Evolutionary conservation across 2,888 invertebrate species (phyloP).

Genomic region (Torymus aiolomorphi): DNA sequence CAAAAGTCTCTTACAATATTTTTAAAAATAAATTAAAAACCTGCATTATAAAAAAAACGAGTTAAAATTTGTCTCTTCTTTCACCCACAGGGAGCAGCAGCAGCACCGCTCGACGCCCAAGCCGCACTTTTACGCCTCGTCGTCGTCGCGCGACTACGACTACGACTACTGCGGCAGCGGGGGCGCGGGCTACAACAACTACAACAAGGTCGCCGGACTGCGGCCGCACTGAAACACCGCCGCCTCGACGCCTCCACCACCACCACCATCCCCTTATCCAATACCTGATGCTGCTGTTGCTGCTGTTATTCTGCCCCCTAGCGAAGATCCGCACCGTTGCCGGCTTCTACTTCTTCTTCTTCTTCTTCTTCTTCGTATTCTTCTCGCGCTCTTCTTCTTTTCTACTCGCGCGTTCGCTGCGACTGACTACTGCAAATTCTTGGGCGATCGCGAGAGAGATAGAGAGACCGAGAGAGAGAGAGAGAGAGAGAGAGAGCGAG

Average conservation of each 20-base stretch:
- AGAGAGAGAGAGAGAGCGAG: no score
- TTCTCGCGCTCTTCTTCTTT: not conserved
- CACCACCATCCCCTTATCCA: not conserved
- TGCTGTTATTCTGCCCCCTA: no score
- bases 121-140: slow-evolving; percentile 50
- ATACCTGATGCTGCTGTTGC: no score
- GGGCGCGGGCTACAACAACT: slow-evolving; percentile 69
- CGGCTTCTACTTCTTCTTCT: not conserved
- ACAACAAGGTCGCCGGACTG: slow-evolving; percentile 74
- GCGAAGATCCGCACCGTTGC: not conserved
- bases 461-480: no score
- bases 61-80: no score
- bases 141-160: slow-evolving; percentile 67
- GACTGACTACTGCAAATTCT: slow-evolving; percentile 55
- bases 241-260: not conserved
- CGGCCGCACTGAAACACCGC: slow-evolving; percentile 53
- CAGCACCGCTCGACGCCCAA: slow-evolving; percentile 57
- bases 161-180: slow-evolving; percentile 68
- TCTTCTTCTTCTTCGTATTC: not conserved
- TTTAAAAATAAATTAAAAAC: no score
- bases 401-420: not conserved
- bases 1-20: no score
- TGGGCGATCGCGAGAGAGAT: slow-evolving; percentile 9
- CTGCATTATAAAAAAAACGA: no score
- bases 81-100: slow-evolving; percentile 46